Base-by-base conservation (phyloP, 2,113 vertebrate species). In the Phrynocephalus versicolor region DNA sequence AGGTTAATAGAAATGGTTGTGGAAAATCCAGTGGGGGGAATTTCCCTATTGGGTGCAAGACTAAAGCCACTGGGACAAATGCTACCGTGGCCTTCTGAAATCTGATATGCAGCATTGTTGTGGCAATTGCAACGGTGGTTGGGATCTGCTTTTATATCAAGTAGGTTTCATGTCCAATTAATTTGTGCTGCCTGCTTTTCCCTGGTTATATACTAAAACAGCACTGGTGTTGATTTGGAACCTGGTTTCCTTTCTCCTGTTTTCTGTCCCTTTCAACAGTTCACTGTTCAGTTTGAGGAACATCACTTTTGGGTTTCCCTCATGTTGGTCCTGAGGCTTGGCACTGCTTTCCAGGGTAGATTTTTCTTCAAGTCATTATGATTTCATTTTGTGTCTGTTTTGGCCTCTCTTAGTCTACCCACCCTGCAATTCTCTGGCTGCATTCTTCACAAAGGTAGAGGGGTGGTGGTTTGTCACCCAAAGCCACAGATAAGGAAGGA, bases 381-480 rank as follows among this genome's bases (percentile, higher is more conserved):
- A 15, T 23, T 16, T 23, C 8, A 39, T 72, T 41, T 18, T 72
- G 19, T 4, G 3, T 35, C 27, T 37, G 25, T 79, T 81, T 71
- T 30, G 57, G 67, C 35, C n/a, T 84, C 33, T 69, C 55, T 76
- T 77, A 18, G n/a, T 45, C 86, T 86, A 96, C 96, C 51, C 94
- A 99, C 99, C 99, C 98, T 80, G 98, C 97, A 90, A 99, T 99
- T 94, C 97, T 97, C 94, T 99, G 98, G 93, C 98, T 99, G 95
- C 99, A 99, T 93, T 99, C 99, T 93, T 99, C 98, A 91, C 99
- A 99, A 89, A 99, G 98, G 88, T 99, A 99, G 23, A 99, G 91
- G 10, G 99, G 99, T 81, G 99, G 99, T n/a, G 99, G 98, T 73
- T 99, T 99, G 95, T 99, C 98, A 93, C 99, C 99, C 95, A 99